Base-by-base conservation (phyloP, 2,113 vertebrate genomes). In the Columbina picui region DNA sequence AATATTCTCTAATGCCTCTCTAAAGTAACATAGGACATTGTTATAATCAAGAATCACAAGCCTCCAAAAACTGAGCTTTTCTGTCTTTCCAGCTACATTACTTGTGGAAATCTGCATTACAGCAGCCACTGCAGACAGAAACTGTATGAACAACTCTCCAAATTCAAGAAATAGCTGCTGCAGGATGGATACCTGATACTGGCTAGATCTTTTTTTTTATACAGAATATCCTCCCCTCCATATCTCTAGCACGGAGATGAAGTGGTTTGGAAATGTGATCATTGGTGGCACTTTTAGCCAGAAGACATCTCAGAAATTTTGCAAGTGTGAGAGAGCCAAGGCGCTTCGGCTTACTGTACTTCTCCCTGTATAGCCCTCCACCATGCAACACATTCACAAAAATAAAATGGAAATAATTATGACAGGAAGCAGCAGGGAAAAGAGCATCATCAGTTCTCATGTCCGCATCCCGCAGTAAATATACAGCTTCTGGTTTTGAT, bases 371-470 rank as follows among this genome's bases (percentile, higher is more conserved):
- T 23, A 90, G 52, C 59, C 32, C 70, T 90, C 67, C 43, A 87
- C 63, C 50, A 53, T 11, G 55, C 59, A 89, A 85, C 29, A 67
- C 12, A 61, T 34, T 87, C 16, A 34, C 1, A 6, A 84, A 45
- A 73, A 80, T 39, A 95, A 93, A 90, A 71, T 23, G 41, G 87
- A 93, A 96, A 84, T 56, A 90, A 90, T 83, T 88, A 70, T 53
- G 68, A 81, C 47, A 92, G 71, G 60, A 93, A 95, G 52, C 76
- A 97, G 16, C 19, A 55, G 55, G 52, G 36, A 63, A 92, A 77
- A 80, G 26, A 75, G 43, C 17, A 86, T 39, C 53, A 39, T 64
- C 70, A 69, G 45, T 61, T 83, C 83, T 78, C 47, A 27, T 50
- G 77, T 84, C 80, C 87, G 57, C 60, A 53, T 56, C 21, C 13